A percentile compares a stretch with the other conserved stretches of the same genome.
phyloP scores from a whole-genome alignment of 1,140 invertebrate species.

The Zaprionus tsacasi region DNA sequence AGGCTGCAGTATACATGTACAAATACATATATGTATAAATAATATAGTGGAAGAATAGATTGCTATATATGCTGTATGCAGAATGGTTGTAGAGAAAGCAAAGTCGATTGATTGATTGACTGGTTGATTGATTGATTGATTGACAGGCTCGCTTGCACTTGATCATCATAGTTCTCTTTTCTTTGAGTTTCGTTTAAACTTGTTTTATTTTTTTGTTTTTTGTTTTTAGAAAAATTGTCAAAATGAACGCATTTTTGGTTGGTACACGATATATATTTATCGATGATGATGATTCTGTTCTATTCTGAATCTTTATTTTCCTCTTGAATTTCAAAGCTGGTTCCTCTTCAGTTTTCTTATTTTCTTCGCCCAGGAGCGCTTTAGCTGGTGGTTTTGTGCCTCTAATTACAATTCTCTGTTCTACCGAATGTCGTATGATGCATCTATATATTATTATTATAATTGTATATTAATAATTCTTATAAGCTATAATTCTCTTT shows the following conservation, averaged over 20 bases:
- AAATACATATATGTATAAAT: conserved; percentile 69
- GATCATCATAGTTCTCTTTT: conserved; percentile 42
- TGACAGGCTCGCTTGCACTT: conserved; percentile 52
- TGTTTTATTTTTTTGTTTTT: not conserved
- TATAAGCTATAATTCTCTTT: conserved; percentile 84
- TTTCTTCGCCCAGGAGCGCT: conserved; percentile 39
- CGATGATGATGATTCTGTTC: conserved; percentile 20
- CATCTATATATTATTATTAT: conserved; percentile 81
- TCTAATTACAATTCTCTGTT: conserved; percentile 76
- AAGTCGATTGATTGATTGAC: conserved; percentile 70
- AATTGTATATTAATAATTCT: conserved; percentile 83
- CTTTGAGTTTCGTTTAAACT: not conserved
- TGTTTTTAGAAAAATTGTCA: conserved; percentile 46
- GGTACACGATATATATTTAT: conserved; percentile 55
- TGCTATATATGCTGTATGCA: conserved; percentile 53
- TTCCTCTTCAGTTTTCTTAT: conserved; percentile 27
- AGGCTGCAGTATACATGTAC: conserved; percentile 81
- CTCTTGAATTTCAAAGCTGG: conserved; percentile 35
- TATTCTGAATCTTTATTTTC: conserved; percentile 30
- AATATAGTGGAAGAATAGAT: conserved; percentile 81
- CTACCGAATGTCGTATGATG: conserved; percentile 80
- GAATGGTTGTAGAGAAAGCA: conserved; percentile 78
- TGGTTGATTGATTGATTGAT: conserved; percentile 46
- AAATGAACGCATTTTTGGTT: conserved; percentile 81
- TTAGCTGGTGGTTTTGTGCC: conserved; percentile 36